A percentile compares a stretch with the other conserved stretches of the same genome.
Evolutionary conservation across 2,113 vertebrate species (phyloP).

Genomic region (Chauna torquata): DNA sequence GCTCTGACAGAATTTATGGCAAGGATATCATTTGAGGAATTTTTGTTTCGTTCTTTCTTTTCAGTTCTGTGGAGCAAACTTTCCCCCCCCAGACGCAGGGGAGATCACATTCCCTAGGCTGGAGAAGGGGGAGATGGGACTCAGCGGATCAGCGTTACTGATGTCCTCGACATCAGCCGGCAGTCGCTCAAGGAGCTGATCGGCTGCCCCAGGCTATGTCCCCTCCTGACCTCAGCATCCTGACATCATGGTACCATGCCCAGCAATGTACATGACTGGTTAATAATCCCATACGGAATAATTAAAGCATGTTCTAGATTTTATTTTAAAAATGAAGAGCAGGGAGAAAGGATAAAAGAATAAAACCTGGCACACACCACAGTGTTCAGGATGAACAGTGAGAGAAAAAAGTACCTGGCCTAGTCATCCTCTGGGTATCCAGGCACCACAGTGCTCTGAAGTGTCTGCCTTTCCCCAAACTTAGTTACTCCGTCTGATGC

Average conservation of each 20-base stretch:
- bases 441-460: constrained; percentile 45
- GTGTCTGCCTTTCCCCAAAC: constrained; percentile 13
- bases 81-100: not conserved
- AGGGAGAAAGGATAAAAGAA: not conserved
- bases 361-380: not conserved
- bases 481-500: constrained; percentile 20
- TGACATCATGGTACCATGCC: not conserved
- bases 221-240: not conserved
- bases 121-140: not conserved
- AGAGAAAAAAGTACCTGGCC: constrained; percentile 29
- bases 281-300: not conserved
- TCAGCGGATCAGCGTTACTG: not conserved
- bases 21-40: not conserved
- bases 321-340: not conserved
- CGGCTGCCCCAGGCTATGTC: not conserved
- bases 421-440: not conserved
- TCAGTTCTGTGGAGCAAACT: not conserved
- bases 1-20: not conserved
- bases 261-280: not conserved
- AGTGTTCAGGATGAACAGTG: not conserved
- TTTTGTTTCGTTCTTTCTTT: not conserved
- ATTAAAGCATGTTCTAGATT: not conserved
- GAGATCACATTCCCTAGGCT: rapidly evolving
- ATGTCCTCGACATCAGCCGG: not conserved
- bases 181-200: not conserved